A percentile compares a stretch with the other conserved stretches of the same genome.
Evolutionary conservation across 2,797 vertebrate genomes (phyloP).

Genomic region (Corythornis leucogaster): DNA sequence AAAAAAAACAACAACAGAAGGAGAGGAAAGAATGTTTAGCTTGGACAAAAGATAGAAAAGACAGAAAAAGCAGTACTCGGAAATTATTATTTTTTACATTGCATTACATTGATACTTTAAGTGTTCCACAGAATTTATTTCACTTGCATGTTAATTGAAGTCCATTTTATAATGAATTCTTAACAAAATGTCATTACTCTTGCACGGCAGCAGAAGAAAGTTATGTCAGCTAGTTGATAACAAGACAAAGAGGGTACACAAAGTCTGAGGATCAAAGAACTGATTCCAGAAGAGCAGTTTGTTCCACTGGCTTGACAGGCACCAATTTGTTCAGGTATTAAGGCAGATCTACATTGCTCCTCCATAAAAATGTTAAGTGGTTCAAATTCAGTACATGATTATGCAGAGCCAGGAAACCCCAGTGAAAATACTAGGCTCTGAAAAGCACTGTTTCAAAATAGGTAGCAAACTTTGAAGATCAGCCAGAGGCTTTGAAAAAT

Average conservation of each 20-base stretch:
- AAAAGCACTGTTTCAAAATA: not conserved
- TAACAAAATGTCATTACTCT: not conserved
- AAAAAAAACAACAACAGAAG: not conserved
- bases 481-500: not conserved
- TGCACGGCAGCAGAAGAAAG: not conserved
- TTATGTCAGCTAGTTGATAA: not conserved
- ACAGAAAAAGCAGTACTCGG: not conserved
- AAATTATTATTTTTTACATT: not conserved
- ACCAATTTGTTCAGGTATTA: not conserved
- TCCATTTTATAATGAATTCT: not conserved
- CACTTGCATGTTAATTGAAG: not conserved
- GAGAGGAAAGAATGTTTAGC: not conserved
- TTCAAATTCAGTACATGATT: not conserved
- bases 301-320: not conserved
- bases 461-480: not conserved
- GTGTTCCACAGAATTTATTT: not conserved
- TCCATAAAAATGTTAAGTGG: not conserved
- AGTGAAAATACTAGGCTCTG: not conserved
- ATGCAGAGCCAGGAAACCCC: not conserved
- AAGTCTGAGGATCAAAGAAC: not conserved
- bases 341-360: not conserved
- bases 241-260: not conserved
- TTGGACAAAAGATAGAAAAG: not conserved
- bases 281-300: not conserved
- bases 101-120: not conserved